These are phyloP conservation scores for Phragmatobia fuliginosa DNA, from an alignment of 2,888 invertebrate species.

Conservation along the genomic window DNA sequence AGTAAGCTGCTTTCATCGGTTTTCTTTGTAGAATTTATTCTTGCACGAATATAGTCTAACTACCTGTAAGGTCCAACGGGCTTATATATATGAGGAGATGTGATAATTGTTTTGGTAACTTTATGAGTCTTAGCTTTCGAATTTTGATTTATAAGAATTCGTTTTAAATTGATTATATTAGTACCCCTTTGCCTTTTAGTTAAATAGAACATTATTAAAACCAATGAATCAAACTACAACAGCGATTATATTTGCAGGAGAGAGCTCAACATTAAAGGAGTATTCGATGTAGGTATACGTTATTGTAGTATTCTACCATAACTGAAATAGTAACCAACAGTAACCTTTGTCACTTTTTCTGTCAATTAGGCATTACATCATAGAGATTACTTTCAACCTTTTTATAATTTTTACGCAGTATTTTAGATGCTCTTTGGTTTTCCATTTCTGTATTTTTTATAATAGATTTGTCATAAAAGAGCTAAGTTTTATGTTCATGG, in stretches of 20 bases:
- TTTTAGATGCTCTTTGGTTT: no score
- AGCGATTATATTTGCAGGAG: not conserved
- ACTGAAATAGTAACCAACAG: not conserved
- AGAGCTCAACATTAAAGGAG: not conserved
- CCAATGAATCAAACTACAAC: not conserved
- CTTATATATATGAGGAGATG: slow-evolving; percentile 89
- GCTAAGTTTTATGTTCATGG: no score
- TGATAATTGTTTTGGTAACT: slow-evolving; percentile 88
- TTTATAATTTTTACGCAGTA: no score
- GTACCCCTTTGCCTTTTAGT: not conserved
- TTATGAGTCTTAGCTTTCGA: slow-evolving; percentile 56
- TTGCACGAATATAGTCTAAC: not conserved
- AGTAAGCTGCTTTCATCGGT: no score
- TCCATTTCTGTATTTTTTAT: no score
- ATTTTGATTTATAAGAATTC: slow-evolving; percentile 3
- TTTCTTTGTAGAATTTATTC: not conserved
- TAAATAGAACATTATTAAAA: not conserved
- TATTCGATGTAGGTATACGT: not conserved
- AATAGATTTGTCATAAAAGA: no score
- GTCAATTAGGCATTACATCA: no score
- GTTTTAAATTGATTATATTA: not conserved
- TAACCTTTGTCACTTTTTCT: not conserved
- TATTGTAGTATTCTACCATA: not conserved
- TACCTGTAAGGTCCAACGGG: slow-evolving; percentile 94
- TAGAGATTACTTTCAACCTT: no score